A percentile compares a stretch with the other conserved stretches of the same genome.
Evolutionary conservation across 2,113 vertebrate species (phyloP).

Genomic region (Nanorana parkeri): DNA sequence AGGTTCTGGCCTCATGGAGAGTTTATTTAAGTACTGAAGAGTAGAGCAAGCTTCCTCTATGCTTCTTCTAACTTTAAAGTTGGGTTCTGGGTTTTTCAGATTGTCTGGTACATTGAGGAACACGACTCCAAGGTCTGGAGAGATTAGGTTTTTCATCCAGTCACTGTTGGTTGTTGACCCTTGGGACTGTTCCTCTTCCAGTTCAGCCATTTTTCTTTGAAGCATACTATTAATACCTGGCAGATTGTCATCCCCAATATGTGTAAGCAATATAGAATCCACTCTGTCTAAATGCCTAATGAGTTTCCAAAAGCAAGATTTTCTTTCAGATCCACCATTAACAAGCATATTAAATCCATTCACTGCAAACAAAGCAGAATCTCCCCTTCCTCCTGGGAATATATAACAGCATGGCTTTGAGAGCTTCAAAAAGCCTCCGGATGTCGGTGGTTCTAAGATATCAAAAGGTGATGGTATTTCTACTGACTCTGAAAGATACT

Average conservation of each 20-base stretch:
- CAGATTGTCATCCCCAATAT: constrained; percentile 91
- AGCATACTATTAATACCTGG: constrained; percentile 96
- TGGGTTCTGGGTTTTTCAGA: constrained; percentile 82
- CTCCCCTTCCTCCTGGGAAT: constrained; percentile 90
- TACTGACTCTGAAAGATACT: constrained; percentile 96
- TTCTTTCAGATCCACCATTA: constrained; percentile 93
- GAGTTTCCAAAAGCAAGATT: constrained; percentile 97
- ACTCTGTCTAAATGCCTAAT: constrained; percentile 93
- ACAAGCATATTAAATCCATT: constrained; percentile 98
- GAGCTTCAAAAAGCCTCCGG: constrained; percentile 94
- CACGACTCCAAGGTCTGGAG: constrained; percentile 92
- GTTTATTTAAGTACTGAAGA: constrained; percentile 88
- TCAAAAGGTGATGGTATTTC: constrained; percentile 97
- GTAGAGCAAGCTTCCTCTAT: constrained; percentile 88
- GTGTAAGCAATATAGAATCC: constrained; percentile 94
- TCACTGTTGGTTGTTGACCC: constrained; percentile 93
- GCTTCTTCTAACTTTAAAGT: constrained; percentile 82
- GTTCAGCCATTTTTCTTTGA: constrained; percentile 88
- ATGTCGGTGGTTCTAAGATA: constrained; percentile 92
- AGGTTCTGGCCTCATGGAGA: constrained; percentile 90
- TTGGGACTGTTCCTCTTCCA: constrained; percentile 94
- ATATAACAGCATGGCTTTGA: constrained; percentile 98
- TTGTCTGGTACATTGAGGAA: constrained; percentile 94
- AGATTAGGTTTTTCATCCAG: constrained; percentile 98
- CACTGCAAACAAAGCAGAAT: constrained; percentile 93